These are phyloP conservation scores for Mythimna loreyi DNA, from an alignment of 2,888 invertebrate genomes.

Conservation along the genomic window DNA sequence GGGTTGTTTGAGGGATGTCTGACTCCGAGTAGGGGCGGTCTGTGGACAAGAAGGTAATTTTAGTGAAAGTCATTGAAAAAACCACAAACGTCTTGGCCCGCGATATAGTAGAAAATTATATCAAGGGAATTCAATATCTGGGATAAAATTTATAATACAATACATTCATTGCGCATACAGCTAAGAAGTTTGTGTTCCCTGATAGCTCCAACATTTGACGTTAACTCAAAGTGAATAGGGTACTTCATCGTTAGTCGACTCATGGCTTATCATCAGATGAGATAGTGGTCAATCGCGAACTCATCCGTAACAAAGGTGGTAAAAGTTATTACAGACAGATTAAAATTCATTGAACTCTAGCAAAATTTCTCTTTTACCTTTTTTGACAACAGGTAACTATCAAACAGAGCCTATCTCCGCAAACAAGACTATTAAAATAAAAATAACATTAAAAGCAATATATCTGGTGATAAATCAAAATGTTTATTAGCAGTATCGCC, in stretches of 20 bases:
- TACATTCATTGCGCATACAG: too few relatives aligned
- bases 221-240: too few relatives aligned
- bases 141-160: too few relatives aligned
- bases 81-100: too few relatives aligned
- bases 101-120: background rate
- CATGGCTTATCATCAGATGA: too few relatives aligned
- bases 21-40: conserved; percentile 88
- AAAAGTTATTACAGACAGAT: too few relatives aligned
- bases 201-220: too few relatives aligned
- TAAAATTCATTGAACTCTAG: background rate
- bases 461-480: conserved; percentile 65
- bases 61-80: background rate
- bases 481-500: conserved; percentile 68
- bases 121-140: too few relatives aligned
- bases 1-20: conserved; percentile 76
- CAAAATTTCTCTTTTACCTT: background rate
- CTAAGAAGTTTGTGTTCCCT: too few relatives aligned
- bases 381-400: conserved; percentile 19
- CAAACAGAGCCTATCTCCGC: conserved; percentile 26
- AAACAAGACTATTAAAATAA: conserved; percentile 48
- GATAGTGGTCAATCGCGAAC: too few relatives aligned
- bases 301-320: too few relatives aligned
- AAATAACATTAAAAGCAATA: conserved; percentile 55
- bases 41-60: conserved; percentile 62
- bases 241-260: too few relatives aligned